Evolutionary conservation across 2,888 invertebrate genomes (phyloP), one percentile per base, ranked within the genome.

Genomic region (Phanerotoma sp.): DNA sequence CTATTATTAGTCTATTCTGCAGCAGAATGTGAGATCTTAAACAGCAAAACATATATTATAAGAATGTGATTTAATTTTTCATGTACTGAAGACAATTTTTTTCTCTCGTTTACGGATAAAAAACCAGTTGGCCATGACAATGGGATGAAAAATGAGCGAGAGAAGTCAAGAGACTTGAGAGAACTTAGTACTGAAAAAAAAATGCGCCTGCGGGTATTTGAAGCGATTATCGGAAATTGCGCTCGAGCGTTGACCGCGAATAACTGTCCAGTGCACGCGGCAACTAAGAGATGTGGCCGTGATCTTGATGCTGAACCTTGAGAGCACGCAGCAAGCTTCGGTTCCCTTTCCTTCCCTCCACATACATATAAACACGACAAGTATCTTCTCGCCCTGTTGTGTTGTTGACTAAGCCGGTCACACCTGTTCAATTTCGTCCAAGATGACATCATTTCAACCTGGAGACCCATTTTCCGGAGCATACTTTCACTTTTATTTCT

Each of bases 241-340:
- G 44, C 45, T 54, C 54, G 54, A 54, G 54, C 54, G 40, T 54
- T 54, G 54, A 54, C 54, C 54, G 54, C 49, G 50, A 54, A 54
- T 54, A 54, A 54, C 54, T 54, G 54, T 54, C 54, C 44, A 28
- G 49, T 38, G 28, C 28, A 37, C 35, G 40, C 42, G 49, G 45
- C 38, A 37, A 20, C 40, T 13, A 10, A 49, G 30, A 38, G 30
- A 46, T 40, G 49, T 50, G 54, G 45, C 54, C 54, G 18, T 54
- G 54, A 54, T 54, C 54, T 54, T 54, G 54, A 54, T 54, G 38
- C 45, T 50, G 50, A 33, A 20, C 46, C 46, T 46, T 38, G 38
- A 18, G 11, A 16, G 11, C 18, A 38, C 28, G 30, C 16, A 30
- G 21, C 25, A 18, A 16, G 15, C 20, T 16, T 40, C n/a, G n/a